Percentiles rank a stretch among this genome's conserved stretches.
phyloP scores from a whole-genome alignment of 2,797 vertebrate genomes.

The Chiroxiphia lanceolata region DNA sequence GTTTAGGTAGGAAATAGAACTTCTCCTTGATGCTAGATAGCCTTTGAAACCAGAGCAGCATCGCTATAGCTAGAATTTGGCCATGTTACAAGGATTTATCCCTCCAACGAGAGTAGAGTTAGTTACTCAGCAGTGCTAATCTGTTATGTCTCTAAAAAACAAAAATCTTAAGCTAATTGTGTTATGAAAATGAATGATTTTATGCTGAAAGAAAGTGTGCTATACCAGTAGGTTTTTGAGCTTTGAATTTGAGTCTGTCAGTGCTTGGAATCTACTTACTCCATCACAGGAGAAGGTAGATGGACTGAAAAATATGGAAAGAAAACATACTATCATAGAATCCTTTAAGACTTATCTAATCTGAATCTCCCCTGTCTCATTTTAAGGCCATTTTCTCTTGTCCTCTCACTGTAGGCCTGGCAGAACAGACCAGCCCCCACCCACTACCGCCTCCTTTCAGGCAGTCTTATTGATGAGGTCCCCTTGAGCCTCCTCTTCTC shows the following conservation, averaged over 20 bases:
- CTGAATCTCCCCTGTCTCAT: not conserved
- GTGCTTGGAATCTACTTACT: not conserved
- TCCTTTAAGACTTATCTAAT: not conserved
- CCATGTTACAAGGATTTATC: not conserved
- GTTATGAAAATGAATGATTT: not conserved
- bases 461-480: not conserved
- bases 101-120: not conserved
- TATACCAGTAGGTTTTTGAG: not conserved
- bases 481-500: not conserved
- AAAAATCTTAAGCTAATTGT: not conserved
- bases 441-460: not conserved
- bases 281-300: not conserved
- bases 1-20: not conserved
- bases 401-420: not conserved
- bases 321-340: not conserved
- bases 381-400: not conserved
- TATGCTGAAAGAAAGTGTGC: not conserved
- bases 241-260: not conserved
- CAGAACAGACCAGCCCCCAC: not conserved
- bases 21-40: not conserved
- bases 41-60: not conserved
- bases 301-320: not conserved
- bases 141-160: not conserved
- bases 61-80: not conserved
- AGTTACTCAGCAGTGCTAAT: not conserved